Conservation (phyloP, 2,888 invertebrate genomes). For the Ennomos quercinarius region DNA sequence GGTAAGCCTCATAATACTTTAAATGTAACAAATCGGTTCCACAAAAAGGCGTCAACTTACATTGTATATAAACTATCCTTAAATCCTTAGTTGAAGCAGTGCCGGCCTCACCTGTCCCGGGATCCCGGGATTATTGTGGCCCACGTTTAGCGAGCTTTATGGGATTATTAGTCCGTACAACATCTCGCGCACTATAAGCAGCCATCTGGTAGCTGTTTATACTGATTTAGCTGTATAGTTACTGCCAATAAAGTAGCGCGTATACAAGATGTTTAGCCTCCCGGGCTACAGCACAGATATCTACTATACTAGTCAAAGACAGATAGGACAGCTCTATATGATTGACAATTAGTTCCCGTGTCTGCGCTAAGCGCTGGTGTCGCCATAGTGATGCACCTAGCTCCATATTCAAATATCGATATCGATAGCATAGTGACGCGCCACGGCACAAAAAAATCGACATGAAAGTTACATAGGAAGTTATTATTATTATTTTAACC, state of each 20-base stretch:
- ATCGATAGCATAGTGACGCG: too few relatives aligned
- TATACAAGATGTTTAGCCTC: too few relatives aligned
- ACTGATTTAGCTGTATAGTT: constrained; percentile 45
- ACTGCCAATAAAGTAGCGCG: constrained; percentile 21
- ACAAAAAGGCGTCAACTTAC: constrained; percentile 21
- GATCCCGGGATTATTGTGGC: constrained; percentile 51
- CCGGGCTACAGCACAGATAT: too few relatives aligned
- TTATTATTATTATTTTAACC: too few relatives aligned
- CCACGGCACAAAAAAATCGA: too few relatives aligned
- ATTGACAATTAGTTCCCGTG: too few relatives aligned
- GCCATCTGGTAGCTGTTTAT: constrained; percentile 55
- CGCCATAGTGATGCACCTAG: too few relatives aligned
- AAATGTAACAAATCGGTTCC: constrained; percentile 14
- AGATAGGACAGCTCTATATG: too few relatives aligned
- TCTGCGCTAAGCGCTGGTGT: too few relatives aligned
- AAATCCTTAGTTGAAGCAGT: constrained; percentile 48
- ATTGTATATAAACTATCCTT: constrained; percentile 50
- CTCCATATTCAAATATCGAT: too few relatives aligned
- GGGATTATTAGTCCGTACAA: constrained; percentile 54
- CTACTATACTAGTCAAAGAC: too few relatives aligned
- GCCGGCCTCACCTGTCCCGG: constrained; percentile 53
- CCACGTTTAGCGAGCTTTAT: constrained; percentile 58
- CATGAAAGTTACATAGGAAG: too few relatives aligned
- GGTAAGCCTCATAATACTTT: constrained; percentile 25
- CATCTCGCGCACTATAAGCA: constrained; percentile 55